Base-by-base conservation (phyloP, 1,140 invertebrate species). In the Hirudo medicinalis region DNA sequence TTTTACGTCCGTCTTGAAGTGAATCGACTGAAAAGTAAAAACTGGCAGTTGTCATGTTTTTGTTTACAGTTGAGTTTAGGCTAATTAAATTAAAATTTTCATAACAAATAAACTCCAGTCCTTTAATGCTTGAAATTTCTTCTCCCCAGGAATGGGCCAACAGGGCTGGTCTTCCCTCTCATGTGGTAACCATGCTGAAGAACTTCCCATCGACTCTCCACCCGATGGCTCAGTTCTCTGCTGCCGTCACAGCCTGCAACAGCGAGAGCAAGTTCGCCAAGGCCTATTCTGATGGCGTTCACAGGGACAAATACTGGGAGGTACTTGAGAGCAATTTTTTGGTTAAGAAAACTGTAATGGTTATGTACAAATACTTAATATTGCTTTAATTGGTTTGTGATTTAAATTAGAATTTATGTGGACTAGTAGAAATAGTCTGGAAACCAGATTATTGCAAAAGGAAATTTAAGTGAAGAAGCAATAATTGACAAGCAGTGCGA, bases 211-310 rank as follows among this genome's bases (percentile, higher is more conserved):
- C 88, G 75, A 87, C 88, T 74, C 82, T 98, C 36, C 94, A 97
- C 79, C 94, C 94, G 0, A 97, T 97, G 94, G 89, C 92, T 17
- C 94, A 97, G 81, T 92, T 97, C 78, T 89, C 90, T 60, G 89
- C 91, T 43, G 94, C 94, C 17, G 88, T 96, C 73, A 93, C 91
- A 17, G 88, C 92, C 4, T 84, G 96, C 60, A 95, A 95, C 82
- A 91, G 88, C 77, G 94, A 97, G 83, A 94, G 91, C 78, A 89
- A 91, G 79, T 98, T 95, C 84, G 90, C 90, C 6, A 88, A 92
- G 79, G 94, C 93, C 0, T 97, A 97, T 81, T 84, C 87, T 2
- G 86, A 88, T 60, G 91, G 91, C 54, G 88, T 92, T 0, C 88
- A 89, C 79, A 95, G 94, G 80, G 84, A 85, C 57, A 88, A 89